Evolutionary conservation across 2,888 invertebrate species (phyloP), one percentile per base, ranked within the genome.

Genomic region (Clistopyga incitator): DNA sequence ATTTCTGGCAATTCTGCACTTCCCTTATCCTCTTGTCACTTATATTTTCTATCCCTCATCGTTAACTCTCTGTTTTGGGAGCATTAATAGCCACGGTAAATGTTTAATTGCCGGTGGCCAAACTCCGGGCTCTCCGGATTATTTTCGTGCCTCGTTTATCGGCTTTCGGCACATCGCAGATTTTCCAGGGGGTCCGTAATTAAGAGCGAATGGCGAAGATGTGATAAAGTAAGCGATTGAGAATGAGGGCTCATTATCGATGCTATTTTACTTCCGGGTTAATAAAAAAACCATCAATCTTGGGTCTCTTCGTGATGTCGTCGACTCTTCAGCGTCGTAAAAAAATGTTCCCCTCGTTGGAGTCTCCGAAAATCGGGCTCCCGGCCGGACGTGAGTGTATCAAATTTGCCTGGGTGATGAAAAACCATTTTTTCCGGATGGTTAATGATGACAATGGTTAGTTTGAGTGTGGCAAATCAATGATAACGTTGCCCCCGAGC

Each of bases 1-100:
- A 81, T 64, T 81, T 81, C 80, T 76, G 52, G 68, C 75, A 70
- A 81, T 76, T 52, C 70, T 61, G 50, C 47, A 29, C 20, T 45
- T 13, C 23, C 25, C 42, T 42, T 38, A 20, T 23, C 15, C 11
- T 47, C 11, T 50, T 38, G n/a, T 45, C 23, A 2, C 23, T 15
- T 11, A 20, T 59, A 11, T 64, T 42, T 45, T 45, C 38, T 23
- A n/a, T 29, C 15, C 23, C 20, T 52, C 64, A 34, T 65, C 45
- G 3, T 15, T 11, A 13, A n/a, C n/a, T 45, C 45, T 45, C 23
- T 15, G 34, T 45, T 0, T 8, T 23, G 13, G 65, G 15, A 3
- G 38, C 64, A 56, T 71, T 71, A 72, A 77, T 81, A 50, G 65
- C 54, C 59, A 38, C 65, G 64, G 45, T 67, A 59, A 77, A 81